Percentiles rank a stretch among this genome's conserved stretches.
These are phyloP conservation scores for Anarhynchus alexandrinus DNA, from an alignment of 2,113 vertebrate genomes.

Conservation along the genomic window DNA sequence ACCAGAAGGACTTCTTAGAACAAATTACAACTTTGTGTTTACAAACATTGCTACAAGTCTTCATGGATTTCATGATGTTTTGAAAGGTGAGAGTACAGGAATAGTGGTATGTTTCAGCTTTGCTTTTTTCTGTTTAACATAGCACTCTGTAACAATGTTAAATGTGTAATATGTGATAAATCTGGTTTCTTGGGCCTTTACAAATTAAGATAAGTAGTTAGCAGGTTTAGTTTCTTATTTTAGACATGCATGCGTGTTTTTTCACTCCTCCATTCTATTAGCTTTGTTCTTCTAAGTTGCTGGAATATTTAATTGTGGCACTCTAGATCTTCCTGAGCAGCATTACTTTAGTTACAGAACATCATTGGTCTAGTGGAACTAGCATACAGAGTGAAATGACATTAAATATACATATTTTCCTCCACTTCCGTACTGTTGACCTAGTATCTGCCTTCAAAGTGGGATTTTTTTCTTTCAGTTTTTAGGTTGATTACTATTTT, in stretches of 20 bases:
- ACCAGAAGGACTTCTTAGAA: constrained; percentile 84
- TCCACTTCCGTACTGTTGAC: neutral
- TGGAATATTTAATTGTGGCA: neutral
- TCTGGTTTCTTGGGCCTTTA: neutral
- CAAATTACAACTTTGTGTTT: constrained; percentile 87
- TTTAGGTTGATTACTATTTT: neutral
- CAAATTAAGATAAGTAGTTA: neutral
- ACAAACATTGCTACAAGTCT: constrained; percentile 87
- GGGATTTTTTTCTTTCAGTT: neutral
- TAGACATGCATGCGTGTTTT: neutral
- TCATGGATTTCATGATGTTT: constrained; percentile 85
- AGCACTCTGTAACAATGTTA: neutral
- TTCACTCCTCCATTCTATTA: neutral
- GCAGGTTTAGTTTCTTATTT: neutral
- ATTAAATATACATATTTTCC: neutral
- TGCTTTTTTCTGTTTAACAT: neutral
- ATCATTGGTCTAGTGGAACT: neutral
- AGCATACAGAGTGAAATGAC: neutral
- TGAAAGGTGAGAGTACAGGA: constrained; percentile 82
- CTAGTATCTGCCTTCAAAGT: neutral
- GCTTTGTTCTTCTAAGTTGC: neutral
- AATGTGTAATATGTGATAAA: neutral
- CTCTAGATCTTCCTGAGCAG: neutral
- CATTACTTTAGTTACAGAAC: neutral
- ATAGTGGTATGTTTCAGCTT: neutral